Base-by-base conservation (phyloP, 2,888 invertebrate species). In the Apeira syringaria region DNA sequence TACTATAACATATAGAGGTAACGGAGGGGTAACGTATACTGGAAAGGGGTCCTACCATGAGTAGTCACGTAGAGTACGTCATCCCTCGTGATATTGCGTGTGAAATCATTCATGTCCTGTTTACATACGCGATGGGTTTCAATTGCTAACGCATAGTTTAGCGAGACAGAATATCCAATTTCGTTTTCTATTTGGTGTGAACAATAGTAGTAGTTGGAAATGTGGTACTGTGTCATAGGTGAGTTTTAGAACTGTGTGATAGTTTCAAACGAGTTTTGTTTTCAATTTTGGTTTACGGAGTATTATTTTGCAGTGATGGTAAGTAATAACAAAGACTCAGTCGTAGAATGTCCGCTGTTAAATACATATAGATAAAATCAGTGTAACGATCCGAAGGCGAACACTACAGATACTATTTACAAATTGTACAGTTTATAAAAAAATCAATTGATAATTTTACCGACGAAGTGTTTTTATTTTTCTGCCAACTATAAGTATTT, bases 71-170 rank as follows among this genome's bases (percentile, higher is more conserved):
- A 45, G 24, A 29, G 30, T 55, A 52, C 49, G 53, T 63, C 61
- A 61, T 54, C 53, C 56, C 41, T 46, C 38, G 47, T 51, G 59
- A 62, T 60, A 58, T 59, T 56, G 59, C 56, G 57, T 59, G 61
- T 59, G 56, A 70, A 74, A 74, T 74, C 68, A 69, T 71, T 72
- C 71, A 68, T 56, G 59, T 52, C 64, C 58, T 70, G 68, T 72
- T 71, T 71, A 68, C 56, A 56, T 56, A 56, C 64, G 56, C 57
- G 57, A 64, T 63, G 64, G 60, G 61, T 64, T 58, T 65, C 67
- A 70, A 70, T 70, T 67, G 71, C 56, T 56, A 50, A 53, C 53
- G 60, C 61, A 62, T 61, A 53, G 50, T 50, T 64, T 61, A 56
- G 48, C 27, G 27, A 46, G 46, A 47, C 43, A 47, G 49, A 44